Conservation (phyloP, 2,797 vertebrate genomes). For the Graptemys geographica region DNA sequence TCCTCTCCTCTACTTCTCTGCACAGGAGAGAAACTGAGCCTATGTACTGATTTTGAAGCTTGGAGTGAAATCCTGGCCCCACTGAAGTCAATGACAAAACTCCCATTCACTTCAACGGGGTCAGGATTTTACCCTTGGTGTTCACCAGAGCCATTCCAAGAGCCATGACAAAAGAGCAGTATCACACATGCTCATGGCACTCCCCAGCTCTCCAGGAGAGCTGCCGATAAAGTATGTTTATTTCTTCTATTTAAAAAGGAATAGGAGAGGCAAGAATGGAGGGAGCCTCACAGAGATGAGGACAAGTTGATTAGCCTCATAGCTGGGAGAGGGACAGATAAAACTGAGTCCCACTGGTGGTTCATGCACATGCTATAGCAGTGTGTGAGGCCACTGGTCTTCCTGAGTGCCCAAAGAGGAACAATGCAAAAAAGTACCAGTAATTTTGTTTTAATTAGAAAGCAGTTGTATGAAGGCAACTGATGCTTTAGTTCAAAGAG, state of each 20-base stretch:
- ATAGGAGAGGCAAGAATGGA: neutral
- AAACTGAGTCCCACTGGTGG: neutral
- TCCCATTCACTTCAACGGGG: neutral
- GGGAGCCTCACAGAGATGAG: neutral
- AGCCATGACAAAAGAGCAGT: neutral
- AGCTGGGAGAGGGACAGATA: neutral
- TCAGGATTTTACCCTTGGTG: neutral
- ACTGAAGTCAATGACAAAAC: neutral
- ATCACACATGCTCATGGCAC: neutral
- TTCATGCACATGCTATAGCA: rapidly evolving
- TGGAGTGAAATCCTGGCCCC: neutral
- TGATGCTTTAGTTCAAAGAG: neutral
- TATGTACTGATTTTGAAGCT: neutral
- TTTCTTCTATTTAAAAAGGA: neutral
- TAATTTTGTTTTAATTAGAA: neutral
- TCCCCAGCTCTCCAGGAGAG: rapidly evolving
- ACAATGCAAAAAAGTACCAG: neutral
- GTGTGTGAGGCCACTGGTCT: neutral
- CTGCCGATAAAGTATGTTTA: too few relatives aligned
- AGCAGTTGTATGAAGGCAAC: rapidly evolving
- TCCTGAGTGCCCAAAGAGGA: neutral
- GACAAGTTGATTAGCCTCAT: neutral
- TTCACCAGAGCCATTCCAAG: neutral
- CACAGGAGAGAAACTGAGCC: neutral
- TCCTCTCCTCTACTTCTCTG: neutral